These are phyloP conservation scores for Forbesichthys papilliferus DNA, from an alignment of 2,113 vertebrate species.

Conservation along the genomic window DNA sequence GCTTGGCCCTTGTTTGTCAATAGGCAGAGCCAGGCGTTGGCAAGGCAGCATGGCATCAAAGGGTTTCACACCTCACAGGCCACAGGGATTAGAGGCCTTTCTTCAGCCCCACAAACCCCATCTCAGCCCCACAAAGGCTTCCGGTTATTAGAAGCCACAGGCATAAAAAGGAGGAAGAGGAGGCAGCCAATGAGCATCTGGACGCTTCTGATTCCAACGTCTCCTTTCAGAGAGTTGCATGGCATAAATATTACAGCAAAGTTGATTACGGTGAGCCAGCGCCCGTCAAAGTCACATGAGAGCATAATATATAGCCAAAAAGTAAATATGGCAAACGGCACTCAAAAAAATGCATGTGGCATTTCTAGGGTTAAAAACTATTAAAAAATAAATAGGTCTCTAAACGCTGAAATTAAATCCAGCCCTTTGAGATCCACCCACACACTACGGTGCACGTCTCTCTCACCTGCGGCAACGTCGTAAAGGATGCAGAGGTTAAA, in stretches of 20 bases:
- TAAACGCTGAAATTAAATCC: too few relatives aligned
- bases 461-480: conserved; percentile 53
- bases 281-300: too few relatives aligned
- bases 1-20: conserved; percentile 78
- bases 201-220: conserved; percentile 66
- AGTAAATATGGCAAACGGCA: conserved; percentile 6
- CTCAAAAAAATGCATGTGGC: conserved; percentile 3
- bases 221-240: conserved; percentile 63
- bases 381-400: too few relatives aligned
- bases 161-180: conserved; percentile 67
- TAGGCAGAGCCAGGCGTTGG: conserved; percentile 75
- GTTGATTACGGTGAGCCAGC: conserved; percentile 63
- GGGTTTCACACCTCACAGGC: conserved; percentile 81
- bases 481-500: conserved; percentile 67
- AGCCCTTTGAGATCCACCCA: conserved; percentile 11
- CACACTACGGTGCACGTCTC: conserved; percentile 44
- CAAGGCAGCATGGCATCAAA: conserved; percentile 80
- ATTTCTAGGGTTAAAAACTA: too few relatives aligned
- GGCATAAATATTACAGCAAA: conserved; percentile 66
- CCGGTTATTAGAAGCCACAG: conserved; percentile 75
- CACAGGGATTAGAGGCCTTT: conserved; percentile 81
- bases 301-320: conserved; percentile 5
- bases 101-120: conserved; percentile 74
- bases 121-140: conserved; percentile 77
- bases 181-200: conserved; percentile 71